Percentiles rank a stretch among this genome's conserved stretches.
Evolutionary conservation across 2,113 vertebrate genomes (phyloP).

Genomic region (Cyphomyrus discorhynchus): DNA sequence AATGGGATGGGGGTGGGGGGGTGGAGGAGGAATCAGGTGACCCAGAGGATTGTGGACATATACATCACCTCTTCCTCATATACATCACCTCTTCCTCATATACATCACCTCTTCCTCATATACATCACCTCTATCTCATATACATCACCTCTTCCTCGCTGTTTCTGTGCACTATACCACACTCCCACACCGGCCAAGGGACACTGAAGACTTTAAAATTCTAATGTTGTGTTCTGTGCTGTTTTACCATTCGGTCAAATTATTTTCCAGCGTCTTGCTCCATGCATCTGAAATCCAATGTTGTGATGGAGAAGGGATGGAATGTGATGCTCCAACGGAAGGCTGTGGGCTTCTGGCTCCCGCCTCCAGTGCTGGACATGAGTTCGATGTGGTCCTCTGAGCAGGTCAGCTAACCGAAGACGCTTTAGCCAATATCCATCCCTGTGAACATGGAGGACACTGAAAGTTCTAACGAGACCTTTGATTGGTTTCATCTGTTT

Average conservation of each 20-base stretch:
- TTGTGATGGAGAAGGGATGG: not conserved
- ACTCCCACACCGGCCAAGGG: not conserved
- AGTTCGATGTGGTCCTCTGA: not conserved
- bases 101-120: too few relatives aligned
- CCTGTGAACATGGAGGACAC: not conserved
- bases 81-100: too few relatives aligned
- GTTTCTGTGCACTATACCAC: not conserved
- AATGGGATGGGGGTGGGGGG: too few relatives aligned
- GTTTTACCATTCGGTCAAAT: not conserved
- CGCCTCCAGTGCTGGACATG: not conserved
- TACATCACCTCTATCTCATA: too few relatives aligned
- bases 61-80: not conserved
- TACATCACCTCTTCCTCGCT: not conserved
- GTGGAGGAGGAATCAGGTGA: not conserved
- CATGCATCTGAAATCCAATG: not conserved
- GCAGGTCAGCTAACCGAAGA: not conserved
- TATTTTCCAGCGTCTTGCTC: not conserved
- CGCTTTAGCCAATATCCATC: not conserved
- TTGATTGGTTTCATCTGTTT: not conserved
- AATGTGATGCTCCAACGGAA: not conserved
- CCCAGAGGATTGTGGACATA: not conserved
- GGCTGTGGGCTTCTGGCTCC: not conserved
- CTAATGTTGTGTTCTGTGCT: not conserved
- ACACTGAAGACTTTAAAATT: not conserved
- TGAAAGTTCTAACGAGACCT: not conserved